Percentiles rank a stretch among this genome's conserved stretches.
Evolutionary conservation across 2,113 vertebrate genomes (phyloP).

Genomic region (Nipponia nippon): DNA sequence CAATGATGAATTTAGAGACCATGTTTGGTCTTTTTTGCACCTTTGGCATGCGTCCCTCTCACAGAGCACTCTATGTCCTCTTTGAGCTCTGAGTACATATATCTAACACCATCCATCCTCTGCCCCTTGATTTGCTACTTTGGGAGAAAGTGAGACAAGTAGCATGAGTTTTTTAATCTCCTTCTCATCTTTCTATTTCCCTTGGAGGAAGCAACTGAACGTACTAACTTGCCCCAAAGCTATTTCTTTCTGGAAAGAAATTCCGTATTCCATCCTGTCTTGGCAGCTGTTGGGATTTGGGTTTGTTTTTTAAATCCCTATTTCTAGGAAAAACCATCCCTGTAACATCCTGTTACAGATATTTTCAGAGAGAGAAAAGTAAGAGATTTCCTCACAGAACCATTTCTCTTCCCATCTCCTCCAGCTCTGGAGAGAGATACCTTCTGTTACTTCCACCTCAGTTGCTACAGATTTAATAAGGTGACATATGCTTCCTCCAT

Average conservation of each 20-base stretch:
- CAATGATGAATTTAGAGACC: neutral
- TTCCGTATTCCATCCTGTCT: neutral
- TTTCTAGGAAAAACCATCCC: neutral
- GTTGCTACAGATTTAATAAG: slow-evolving; percentile 48
- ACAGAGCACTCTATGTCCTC: neutral
- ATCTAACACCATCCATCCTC: neutral
- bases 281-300: neutral
- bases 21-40: neutral
- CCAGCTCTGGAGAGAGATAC: slow-evolving; percentile 21
- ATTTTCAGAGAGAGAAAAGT: slow-evolving; percentile 20
- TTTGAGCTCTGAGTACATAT: neutral
- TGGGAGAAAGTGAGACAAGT: neutral
- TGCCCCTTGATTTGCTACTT: neutral
- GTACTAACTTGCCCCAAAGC: neutral
- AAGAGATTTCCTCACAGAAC: slow-evolving; percentile 3
- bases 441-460: slow-evolving; percentile 56
- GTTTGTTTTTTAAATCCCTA: slow-evolving; percentile 10
- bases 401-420: slow-evolving; percentile 2
- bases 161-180: neutral
- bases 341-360: neutral
- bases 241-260: neutral
- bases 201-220: neutral
- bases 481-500: slow-evolving; percentile 40
- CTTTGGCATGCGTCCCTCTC: neutral
- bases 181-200: neutral